These are phyloP conservation scores for Ornithorhynchus anatinus DNA, from an alignment of 2,113 vertebrate genomes.

Conservation along the genomic window DNA sequence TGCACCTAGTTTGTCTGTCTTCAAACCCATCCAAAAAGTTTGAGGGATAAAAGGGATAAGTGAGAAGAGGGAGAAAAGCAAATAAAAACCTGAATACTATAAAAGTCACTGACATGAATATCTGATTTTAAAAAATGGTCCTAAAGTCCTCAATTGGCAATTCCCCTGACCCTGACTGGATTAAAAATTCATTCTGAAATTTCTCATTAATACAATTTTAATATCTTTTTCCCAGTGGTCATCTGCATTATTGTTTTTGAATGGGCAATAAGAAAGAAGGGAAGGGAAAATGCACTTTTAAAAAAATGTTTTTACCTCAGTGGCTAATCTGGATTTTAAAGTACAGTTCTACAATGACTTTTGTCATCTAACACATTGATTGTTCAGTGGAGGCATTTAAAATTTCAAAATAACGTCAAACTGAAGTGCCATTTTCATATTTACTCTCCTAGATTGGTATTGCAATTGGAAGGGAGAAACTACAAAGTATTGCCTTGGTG, in stretches of 20 bases:
- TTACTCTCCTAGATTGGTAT: not conserved
- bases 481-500: not conserved
- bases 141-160: not conserved
- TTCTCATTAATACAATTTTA: not conserved
- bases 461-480: not conserved
- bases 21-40: not conserved
- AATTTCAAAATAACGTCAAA: not conserved
- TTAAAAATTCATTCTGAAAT: not conserved
- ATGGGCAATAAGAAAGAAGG: not conserved
- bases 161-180: not conserved
- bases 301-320: not conserved
- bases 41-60: not conserved
- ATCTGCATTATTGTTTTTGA: not conserved
- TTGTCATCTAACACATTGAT: not conserved
- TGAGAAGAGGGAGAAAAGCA: not conserved
- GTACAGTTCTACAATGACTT: not conserved
- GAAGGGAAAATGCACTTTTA: not conserved
- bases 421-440: slow-evolving; percentile 15
- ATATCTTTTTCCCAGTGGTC: not conserved
- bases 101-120: fast-evolving
- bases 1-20: not conserved
- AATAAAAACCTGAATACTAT: not conserved
- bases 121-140: not conserved
- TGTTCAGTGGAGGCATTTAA: not conserved
- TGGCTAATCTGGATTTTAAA: not conserved